Conservation (phyloP, 2,113 vertebrate species). For the Cervus canadensis region DNA sequence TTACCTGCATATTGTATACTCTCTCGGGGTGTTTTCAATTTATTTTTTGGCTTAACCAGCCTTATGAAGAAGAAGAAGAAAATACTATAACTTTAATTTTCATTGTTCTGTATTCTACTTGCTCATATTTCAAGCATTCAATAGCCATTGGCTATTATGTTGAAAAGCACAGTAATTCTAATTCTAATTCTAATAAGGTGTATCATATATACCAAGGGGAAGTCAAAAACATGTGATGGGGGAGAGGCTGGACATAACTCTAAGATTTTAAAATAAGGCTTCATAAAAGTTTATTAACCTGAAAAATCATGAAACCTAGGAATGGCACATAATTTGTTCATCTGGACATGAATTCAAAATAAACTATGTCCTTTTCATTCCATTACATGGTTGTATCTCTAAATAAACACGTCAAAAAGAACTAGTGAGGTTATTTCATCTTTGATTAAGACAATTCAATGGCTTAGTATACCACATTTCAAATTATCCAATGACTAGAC, state of each 20-base stretch:
- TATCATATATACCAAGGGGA: not conserved
- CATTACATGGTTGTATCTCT: not conserved
- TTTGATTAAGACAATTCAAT: conserved; percentile 25
- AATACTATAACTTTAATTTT: not conserved
- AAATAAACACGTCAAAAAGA: conserved; percentile 41
- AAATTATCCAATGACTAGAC: not conserved
- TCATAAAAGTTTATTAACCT: not conserved
- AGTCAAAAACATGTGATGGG: not conserved
- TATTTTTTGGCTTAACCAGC: not conserved
- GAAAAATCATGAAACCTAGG: not conserved
- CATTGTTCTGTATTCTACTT: not conserved
- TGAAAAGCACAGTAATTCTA: not conserved
- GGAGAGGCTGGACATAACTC: not conserved
- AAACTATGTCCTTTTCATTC: conserved; percentile 27
- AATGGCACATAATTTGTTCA: conserved; percentile 24
- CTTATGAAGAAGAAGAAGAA: not conserved
- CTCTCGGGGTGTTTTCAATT: not conserved
- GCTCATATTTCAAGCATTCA: not conserved
- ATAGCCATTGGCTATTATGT: not conserved
- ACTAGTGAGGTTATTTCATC: not conserved
- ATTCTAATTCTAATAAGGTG: not conserved
- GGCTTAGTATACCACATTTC: not conserved
- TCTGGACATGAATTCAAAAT: conserved; percentile 1
- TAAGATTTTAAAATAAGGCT: not conserved
- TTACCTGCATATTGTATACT: not conserved